Base-by-base conservation (phyloP, 2,888 invertebrate genomes). In the Cremastinae sp. region DNA sequence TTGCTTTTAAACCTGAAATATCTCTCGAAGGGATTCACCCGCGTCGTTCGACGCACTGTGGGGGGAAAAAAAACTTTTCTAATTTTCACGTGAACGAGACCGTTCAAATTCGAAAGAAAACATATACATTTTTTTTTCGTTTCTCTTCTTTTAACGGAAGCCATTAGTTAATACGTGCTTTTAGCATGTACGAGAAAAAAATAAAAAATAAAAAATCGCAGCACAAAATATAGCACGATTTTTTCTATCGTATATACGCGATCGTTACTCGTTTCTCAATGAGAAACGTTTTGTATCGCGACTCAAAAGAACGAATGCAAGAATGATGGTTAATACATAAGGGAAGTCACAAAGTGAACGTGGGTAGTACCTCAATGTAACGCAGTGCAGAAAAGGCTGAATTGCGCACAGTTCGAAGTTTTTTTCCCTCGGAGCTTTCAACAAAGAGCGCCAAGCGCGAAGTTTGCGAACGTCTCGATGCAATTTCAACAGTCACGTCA, bases 1-100 rank as follows among this genome's bases (percentile, higher is more conserved):
- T 58, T 55, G 55, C 20, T 58, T 73, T 76, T 71, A 68, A 71
- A 76, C 71, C 65, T 71, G 39, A 76, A 74, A 75, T 79, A 74
- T 76, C 47, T 62, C 55, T 62, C 61, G 28, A 10, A 20, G 58
- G 35, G 43, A 56, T 71, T 76, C 37, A 58, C 56, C 61, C 35
- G 14, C n/a, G 7, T 14, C 14, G 18, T 55, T 51, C 20, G 55
- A 20, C 41, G 28, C 35, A 18, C 71, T 5, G 28, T 2, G 28
- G 5, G 59, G 18, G 47, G 35, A 9, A 4, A 7, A 14, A 53
- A 37, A 53, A 37, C 12, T 37, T 43, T 28, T 61, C 14, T 22
- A n/a, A 28, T 59, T n/a, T 51, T n/a, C 53, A 16, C n/a, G 14
- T 62, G 35, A 18, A 35, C 35, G 20, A 47, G 39, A 41, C 51